A percentile compares a stretch with the other conserved stretches of the same genome.
These are phyloP conservation scores for Dinocampus coccinellae DNA, from an alignment of 2,888 invertebrate species.

Conservation along the genomic window DNA sequence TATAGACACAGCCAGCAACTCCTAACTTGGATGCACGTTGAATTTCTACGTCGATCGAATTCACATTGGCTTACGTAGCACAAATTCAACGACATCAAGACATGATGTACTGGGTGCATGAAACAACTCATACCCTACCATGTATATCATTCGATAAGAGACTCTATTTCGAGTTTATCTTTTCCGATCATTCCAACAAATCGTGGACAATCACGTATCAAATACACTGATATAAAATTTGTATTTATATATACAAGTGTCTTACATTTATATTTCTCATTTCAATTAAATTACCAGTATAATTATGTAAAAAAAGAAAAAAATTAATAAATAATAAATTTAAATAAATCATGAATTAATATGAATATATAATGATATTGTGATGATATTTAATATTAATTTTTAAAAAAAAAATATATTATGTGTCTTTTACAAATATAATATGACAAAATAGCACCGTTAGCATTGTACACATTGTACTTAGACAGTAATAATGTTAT, in stretches of 20 bases:
- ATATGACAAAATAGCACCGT: background rate
- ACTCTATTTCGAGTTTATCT: background rate
- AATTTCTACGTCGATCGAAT: conserved; percentile 16
- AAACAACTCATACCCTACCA: background rate
- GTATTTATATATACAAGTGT: too few species aligned
- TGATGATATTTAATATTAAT: too few species aligned
- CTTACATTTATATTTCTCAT: too few species aligned
- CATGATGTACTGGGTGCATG: conserved; percentile 6
- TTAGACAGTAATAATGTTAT: background rate
- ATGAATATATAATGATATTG: too few species aligned
- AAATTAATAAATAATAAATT: too few species aligned
- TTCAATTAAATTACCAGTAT: too few species aligned
- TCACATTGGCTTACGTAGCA: conserved; percentile 23
- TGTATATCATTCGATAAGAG: background rate
- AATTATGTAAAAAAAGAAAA: too few species aligned
- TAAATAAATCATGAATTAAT: too few species aligned
- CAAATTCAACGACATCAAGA: conserved; percentile 10
- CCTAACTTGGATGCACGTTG: background rate
- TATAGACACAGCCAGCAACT: background rate
- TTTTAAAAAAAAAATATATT: too few species aligned
- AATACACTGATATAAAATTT: too few species aligned
- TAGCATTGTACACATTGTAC: background rate
- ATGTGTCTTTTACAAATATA: background rate
- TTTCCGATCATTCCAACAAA: background rate
- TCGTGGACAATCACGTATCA: background rate